Evolutionary conservation across 64 coral and sea anemone genomes (phyloP).

Genomic region (Dendrophyllia cribrosa): DNA sequence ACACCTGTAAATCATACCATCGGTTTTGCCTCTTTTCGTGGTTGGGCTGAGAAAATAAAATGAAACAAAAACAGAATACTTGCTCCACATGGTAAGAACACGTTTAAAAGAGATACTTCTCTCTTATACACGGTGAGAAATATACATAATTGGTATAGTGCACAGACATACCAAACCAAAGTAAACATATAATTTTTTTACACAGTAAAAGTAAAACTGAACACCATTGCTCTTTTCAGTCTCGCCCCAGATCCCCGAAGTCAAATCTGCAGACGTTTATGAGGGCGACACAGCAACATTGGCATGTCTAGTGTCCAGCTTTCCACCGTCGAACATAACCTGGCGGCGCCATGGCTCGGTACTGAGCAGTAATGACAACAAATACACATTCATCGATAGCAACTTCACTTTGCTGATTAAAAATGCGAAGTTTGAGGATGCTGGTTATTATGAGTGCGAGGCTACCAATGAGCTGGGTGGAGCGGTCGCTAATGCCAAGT

Average conservation of each 20-base stretch:
- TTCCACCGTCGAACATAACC: conserved; percentile 79
- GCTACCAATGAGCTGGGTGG: conserved; percentile 40
- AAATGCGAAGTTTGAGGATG: background rate
- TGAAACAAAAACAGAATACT: too few species aligned
- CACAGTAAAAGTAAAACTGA: background rate
- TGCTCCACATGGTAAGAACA: too few species aligned
- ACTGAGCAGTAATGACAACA: background rate
- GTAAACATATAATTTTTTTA: background rate
- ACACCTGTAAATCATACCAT: too few species aligned
- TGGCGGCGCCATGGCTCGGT: conserved; percentile 63
- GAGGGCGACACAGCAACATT: conserved; percentile 34
- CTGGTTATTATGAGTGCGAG: conserved; percentile 57
- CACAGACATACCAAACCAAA: background rate
- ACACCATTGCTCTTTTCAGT: background rate
- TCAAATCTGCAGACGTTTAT: conserved; percentile 14
- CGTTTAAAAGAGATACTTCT: too few species aligned
- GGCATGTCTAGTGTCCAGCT: conserved; percentile 62
- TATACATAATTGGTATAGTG: background rate
- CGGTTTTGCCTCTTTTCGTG: too few species aligned
- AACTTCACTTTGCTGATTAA: conserved; percentile 40
- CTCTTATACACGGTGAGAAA: too few species aligned
- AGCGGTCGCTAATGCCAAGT: conserved; percentile 26
- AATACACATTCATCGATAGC: background rate
- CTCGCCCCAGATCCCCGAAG: conserved; percentile 40
- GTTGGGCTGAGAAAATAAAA: too few species aligned